These are phyloP conservation scores for Leiothrix lutea DNA, from an alignment of 2,113 vertebrate species.

Conservation along the genomic window DNA sequence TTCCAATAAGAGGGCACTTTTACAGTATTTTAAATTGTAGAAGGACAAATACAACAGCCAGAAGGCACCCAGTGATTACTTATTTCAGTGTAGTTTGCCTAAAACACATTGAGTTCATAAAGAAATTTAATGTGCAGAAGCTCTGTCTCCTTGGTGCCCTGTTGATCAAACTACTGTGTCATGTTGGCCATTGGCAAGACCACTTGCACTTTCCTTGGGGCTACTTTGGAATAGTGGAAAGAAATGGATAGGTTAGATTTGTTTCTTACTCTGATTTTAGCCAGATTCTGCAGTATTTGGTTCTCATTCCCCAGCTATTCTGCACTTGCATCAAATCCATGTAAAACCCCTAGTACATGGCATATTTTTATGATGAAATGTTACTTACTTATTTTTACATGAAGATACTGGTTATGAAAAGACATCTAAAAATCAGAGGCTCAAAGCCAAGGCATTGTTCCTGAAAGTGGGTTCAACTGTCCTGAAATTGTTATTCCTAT, in stretches of 20 bases:
- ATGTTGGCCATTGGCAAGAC: background rate
- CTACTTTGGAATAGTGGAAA: background rate
- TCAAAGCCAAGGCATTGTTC: background rate
- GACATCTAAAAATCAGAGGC: background rate
- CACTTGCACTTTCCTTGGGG: background rate
- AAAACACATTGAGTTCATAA: background rate
- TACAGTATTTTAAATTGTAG: background rate
- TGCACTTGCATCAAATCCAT: background rate
- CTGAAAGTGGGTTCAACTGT: background rate
- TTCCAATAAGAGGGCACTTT: background rate
- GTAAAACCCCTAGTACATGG: background rate
- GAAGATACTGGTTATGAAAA: background rate
- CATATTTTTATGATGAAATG: background rate
- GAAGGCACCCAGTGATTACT: background rate
- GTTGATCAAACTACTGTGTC: background rate
- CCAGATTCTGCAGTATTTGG: background rate
- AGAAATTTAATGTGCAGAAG: background rate
- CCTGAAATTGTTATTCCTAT: background rate
- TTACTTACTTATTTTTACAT: background rate
- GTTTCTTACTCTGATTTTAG: slow-evolving; percentile 11
- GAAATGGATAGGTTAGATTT: background rate
- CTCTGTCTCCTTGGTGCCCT: background rate
- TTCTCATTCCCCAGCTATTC: background rate
- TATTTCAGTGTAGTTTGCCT: background rate
- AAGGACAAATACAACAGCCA: background rate